Base-by-base conservation (phyloP, 2,113 vertebrate species). In the Macquaria australasica region DNA sequence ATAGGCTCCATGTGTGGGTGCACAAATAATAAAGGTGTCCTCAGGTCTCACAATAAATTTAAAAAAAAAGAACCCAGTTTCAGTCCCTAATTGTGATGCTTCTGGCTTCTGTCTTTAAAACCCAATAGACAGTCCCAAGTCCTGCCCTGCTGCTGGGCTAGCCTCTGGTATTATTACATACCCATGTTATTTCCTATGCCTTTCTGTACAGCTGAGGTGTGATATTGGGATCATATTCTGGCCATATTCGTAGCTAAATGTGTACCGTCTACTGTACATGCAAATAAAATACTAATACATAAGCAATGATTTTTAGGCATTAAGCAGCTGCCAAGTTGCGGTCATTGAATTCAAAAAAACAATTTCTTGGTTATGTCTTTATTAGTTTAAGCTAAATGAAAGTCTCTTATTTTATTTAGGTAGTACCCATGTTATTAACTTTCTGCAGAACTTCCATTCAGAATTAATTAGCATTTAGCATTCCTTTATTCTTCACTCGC, bases 381-480 rank as follows among this genome's bases (percentile, higher is more conserved):
- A 60, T 60, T 79, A 34, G 34, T 72, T 51, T 51, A 58, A 75
- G 25, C 11, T 31, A 25, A 67, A 21, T 62, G 12, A 45, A 31
- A 79, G 10, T 43, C 11, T 51, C 20, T 28, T 55, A 45, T 73
- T 62, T 58, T 67, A 41, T n/a, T n/a, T n/a, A 23, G 74, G 37
- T 51, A 39, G 0, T 28, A 11, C 50, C 14, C 25, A 70, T 59
- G 25, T 56, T 78, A 59, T 67, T 67, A 48, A 62, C 9, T 48
- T 72, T 5, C 56, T 63, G 43, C 63, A 77, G 45, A 71, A 60
- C 48, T 41, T 80, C 20, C 34, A 45, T 63, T 83, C 34, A 53
- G 73, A 60, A 60, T 64, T 10, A 81, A 79, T 88, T 81, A 73
- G 25, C 73, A 77, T 81, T 77, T 81, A 41, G 5, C 7, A 63